These are phyloP conservation scores for Aphelocoma californica DNA, from an alignment of 2,797 vertebrate species.

Conservation along the genomic window DNA sequence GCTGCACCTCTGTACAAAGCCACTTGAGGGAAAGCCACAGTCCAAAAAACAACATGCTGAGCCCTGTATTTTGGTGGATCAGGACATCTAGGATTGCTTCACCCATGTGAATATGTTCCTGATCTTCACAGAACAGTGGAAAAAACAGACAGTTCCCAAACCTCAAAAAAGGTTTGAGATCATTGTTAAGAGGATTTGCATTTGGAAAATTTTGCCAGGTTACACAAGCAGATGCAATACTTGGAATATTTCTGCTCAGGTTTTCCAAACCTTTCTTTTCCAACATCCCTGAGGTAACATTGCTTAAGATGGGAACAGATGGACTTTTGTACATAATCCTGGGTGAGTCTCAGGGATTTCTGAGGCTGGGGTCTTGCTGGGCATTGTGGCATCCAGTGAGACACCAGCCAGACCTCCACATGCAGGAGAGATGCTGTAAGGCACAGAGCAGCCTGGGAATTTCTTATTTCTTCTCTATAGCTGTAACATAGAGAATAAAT, in stretches of 20 bases:
- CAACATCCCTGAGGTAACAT: neutral
- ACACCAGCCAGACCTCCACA: neutral
- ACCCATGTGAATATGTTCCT: neutral
- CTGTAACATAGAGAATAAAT: neutral
- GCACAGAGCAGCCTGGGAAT: neutral
- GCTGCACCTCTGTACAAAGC: neutral
- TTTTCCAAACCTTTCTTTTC: conserved; percentile 35
- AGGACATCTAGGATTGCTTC: neutral
- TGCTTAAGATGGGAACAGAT: neutral
- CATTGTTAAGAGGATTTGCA: conserved; percentile 14
- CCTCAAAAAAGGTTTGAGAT: neutral
- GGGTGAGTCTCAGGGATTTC: neutral
- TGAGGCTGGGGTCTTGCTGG: neutral
- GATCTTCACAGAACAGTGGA: neutral
- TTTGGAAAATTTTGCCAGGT: conserved; percentile 26
- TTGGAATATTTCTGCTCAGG: conserved; percentile 11
- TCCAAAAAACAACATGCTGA: neutral
- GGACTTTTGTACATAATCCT: neutral
- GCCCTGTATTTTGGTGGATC: neutral
- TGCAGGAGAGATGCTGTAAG: neutral
- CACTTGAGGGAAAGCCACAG: neutral
- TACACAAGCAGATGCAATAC: conserved; percentile 30
- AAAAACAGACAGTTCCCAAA: conserved; percentile 39
- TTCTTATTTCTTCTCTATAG: neutral
- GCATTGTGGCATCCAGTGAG: neutral